phyloP scores from a whole-genome alignment of 2,113 vertebrate genomes.

The Percina caprodes region DNA sequence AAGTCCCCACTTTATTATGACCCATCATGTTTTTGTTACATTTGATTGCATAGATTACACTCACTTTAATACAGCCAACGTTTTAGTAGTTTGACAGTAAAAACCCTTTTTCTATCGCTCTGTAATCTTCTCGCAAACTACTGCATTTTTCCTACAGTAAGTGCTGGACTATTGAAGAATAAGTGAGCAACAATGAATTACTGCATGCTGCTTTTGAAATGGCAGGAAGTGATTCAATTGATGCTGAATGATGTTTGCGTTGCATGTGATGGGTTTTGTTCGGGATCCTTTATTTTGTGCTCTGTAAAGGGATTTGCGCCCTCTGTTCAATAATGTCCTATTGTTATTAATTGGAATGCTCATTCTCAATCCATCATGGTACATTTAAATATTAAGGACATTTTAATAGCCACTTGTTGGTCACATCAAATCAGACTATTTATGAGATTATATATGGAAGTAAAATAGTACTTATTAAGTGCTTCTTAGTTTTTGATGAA shows the following conservation, averaged over 20 bases:
- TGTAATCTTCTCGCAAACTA: constrained; percentile 27
- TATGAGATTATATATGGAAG: constrained; percentile 33
- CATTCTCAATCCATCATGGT: constrained; percentile 21
- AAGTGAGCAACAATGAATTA: constrained; percentile 51
- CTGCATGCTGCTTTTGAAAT: constrained; percentile 46
- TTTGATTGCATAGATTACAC: not conserved
- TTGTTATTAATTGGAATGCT: constrained; percentile 55
- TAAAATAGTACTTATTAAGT: constrained; percentile 56
- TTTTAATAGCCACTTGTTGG: constrained; percentile 24
- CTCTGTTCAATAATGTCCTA: constrained; percentile 49
- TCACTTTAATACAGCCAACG: not conserved
- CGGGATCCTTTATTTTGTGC: constrained; percentile 50
- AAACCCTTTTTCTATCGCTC: not conserved
- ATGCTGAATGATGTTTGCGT: constrained; percentile 53
- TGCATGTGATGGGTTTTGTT: constrained; percentile 44
- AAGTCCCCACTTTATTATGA: not conserved
- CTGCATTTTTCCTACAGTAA: constrained; percentile 15
- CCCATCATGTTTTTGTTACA: not conserved
- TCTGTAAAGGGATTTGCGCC: constrained; percentile 51
- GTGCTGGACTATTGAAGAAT: constrained; percentile 26
- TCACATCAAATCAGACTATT: constrained; percentile 17
- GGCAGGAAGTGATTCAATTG: constrained; percentile 53
- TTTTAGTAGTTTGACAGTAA: constrained; percentile 4
- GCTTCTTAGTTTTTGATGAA: constrained; percentile 59
- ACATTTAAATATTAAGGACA: not conserved